Conservation (phyloP, 2,113 vertebrate species). For the Neomonachus schauinslandi region DNA sequence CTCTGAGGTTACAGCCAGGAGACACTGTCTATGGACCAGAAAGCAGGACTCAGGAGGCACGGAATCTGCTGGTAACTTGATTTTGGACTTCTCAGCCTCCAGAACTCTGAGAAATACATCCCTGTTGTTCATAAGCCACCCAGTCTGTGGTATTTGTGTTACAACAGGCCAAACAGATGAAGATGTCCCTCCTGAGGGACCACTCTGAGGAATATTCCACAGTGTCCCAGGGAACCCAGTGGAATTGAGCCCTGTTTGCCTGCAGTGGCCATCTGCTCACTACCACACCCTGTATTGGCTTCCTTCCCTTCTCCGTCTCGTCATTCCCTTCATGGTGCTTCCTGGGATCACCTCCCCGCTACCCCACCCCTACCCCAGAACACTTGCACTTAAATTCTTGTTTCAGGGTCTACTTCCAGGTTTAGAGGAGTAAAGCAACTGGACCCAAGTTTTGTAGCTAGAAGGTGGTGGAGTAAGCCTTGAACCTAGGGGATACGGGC, state of each 20-base stretch:
- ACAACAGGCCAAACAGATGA: background rate
- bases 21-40: background rate
- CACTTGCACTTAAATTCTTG: background rate
- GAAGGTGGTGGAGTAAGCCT: background rate
- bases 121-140: background rate
- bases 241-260: background rate
- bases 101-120: background rate
- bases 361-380: no score
- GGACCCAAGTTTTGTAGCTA: background rate
- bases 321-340: background rate
- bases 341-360: background rate
- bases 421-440: background rate
- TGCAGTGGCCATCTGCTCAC: background rate
- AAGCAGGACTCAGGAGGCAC: background rate
- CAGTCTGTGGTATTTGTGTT: background rate
- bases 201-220: background rate
- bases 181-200: background rate
- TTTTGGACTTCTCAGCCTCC: background rate
- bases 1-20: background rate
- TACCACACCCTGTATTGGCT: accelerated
- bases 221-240: background rate
- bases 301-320: background rate
- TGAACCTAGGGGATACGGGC: background rate
- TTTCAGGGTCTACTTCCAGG: background rate
- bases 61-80: background rate